These are phyloP conservation scores for Melikaiella ostensackeni DNA, from an alignment of 2,888 invertebrate genomes.

Conservation along the genomic window DNA sequence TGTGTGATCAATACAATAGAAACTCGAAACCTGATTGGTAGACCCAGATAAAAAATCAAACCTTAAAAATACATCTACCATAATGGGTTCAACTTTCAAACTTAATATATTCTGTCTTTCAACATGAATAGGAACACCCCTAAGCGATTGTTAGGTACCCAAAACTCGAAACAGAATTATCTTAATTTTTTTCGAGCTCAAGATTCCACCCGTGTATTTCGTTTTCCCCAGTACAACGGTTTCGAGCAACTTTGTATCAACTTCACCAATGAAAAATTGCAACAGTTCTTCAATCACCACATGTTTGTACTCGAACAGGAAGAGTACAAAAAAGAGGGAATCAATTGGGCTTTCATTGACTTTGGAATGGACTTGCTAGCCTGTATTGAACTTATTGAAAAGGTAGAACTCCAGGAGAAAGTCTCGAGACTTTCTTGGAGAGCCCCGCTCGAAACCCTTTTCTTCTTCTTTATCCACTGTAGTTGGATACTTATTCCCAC, in stretches of 20 bases:
- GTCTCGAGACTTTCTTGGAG: constrained; percentile 39
- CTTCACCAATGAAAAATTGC: constrained; percentile 99
- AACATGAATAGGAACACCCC: constrained; percentile 43
- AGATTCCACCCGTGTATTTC: not conserved
- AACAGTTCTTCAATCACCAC: constrained; percentile 99
- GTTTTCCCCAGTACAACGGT: constrained; percentile 89
- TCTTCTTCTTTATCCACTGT: constrained; percentile 18
- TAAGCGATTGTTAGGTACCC: constrained; percentile 29
- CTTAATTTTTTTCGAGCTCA: not conserved
- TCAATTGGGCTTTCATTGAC: constrained; percentile 99
- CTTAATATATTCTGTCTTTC: constrained; percentile 37
- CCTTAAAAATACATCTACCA: constrained; percentile 42
- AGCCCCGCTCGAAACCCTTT: constrained; percentile 8
- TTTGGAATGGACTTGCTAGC: constrained; percentile 99
- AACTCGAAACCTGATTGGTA: not conserved
- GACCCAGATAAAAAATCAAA: constrained; percentile 17
- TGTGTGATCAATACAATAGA: not conserved
- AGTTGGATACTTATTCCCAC: not conserved
- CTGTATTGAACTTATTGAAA: constrained; percentile 99
- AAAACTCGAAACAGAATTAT: not conserved
- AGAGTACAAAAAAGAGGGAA: constrained; percentile 98
- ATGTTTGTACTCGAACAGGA: constrained; percentile 99
- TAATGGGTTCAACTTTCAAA: constrained; percentile 40
- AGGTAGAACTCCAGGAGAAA: constrained; percentile 81
- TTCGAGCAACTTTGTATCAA: constrained; percentile 99